phyloP scores from a whole-genome alignment of 35 echinoderm and acorn worm genomes.

The Lytechinus variegatus region DNA sequence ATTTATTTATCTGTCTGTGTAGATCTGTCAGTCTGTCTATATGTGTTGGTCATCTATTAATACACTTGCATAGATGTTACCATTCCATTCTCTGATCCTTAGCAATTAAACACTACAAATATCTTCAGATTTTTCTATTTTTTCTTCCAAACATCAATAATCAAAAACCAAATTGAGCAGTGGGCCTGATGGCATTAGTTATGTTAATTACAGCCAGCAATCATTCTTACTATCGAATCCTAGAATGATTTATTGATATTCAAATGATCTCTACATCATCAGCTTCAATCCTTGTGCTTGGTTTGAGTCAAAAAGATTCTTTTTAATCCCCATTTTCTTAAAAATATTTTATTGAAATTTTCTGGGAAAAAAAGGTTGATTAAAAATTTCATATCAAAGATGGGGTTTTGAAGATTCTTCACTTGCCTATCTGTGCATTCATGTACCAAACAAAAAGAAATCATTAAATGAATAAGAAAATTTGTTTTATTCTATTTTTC shows the following conservation, averaged over 20 bases:
- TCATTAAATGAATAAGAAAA: neutral
- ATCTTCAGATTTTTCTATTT: neutral
- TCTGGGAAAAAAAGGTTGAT: neutral
- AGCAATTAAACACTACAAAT: neutral
- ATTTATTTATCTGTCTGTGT: no score
- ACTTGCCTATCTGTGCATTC: neutral
- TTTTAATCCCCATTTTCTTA: neutral
- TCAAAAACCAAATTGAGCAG: neutral
- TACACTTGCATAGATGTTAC: neutral
- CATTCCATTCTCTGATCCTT: neutral
- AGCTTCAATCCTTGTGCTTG: neutral
- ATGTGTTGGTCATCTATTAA: no score
- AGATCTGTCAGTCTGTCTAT: no score
- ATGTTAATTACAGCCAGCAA: constrained; percentile 10
- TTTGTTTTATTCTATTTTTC: no score
- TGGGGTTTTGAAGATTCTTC: neutral
- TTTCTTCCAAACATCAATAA: neutral
- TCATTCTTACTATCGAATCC: neutral
- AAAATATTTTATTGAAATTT: neutral
- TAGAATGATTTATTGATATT: neutral
- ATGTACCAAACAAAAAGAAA: neutral
- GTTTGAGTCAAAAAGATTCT: neutral
- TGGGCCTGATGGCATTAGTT: neutral
- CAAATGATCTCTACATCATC: neutral
- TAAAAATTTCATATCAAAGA: neutral